Evolutionary conservation across 2,797 vertebrate genomes (phyloP), one percentile per base, ranked within the genome.

Genomic region (Euthynnus affinis): DNA sequence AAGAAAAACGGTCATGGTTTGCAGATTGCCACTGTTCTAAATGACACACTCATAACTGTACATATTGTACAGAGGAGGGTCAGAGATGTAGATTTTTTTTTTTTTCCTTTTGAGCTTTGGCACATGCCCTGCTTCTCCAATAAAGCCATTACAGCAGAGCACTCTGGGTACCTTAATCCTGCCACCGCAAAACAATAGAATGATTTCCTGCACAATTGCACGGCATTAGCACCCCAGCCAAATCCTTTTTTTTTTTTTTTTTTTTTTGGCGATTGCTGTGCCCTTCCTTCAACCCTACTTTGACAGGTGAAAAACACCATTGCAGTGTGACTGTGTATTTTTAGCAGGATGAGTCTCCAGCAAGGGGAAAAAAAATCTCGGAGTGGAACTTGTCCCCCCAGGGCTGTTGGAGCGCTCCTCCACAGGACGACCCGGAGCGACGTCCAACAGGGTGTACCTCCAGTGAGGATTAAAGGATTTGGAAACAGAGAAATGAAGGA

Each of bases 101-200:
- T n/a, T n/a, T n/a, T n/a, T 81, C 23, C 17, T 78, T 29, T 23
- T 60, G 23, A 59, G 69, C 65, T 74, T 40, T 83, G 72, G 44
- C 70, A 68, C 82, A 71, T 73, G 29, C 49, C n/a, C 64, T 55
- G 62, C 78, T 67, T 67, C 53, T 78, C 53, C 32, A 52, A 66
- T 81, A 75, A 75, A 85, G 53, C 66, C 82, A 75, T 74, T 53
- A 81, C 52, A 65, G 69, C 71, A 25, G 6, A 63, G 37, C 63
- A 59, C 65, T 76, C 63, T 66, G 67, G 59, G 65, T 61, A 84
- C 57, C 58, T 76, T 80, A 85, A 85, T 87, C 80, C 79, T 25
- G 25, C 8, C 7, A 2, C 76, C 0, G 27, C 71, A 76, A 85
- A 87, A 90, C 82, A 89, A 87, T 61, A 46, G 81, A 88, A 66